These are phyloP conservation scores for Columba livia DNA, from an alignment of 2,113 vertebrate genomes.

Conservation along the genomic window DNA sequence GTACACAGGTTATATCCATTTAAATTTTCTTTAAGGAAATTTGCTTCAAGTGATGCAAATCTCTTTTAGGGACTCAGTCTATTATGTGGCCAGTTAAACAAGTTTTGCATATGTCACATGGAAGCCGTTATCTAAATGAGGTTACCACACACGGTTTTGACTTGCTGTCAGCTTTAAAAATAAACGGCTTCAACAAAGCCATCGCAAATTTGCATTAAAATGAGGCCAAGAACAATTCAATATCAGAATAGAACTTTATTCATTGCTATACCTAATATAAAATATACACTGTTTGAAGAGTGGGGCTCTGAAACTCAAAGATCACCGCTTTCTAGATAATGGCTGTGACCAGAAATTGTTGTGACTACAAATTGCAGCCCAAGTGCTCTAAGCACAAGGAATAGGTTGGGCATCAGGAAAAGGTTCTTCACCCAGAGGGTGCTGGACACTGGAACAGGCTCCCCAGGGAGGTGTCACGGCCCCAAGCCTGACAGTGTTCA, in stretches of 20 bases:
- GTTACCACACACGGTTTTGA: neutral
- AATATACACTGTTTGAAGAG: neutral
- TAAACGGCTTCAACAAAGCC: neutral
- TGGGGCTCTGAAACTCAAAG: neutral
- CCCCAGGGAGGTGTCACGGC: no score
- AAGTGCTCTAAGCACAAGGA: neutral
- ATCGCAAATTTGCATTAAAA: neutral
- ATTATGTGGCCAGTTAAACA: neutral
- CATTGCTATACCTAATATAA: neutral
- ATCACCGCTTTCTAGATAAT: neutral
- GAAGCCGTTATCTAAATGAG: neutral
- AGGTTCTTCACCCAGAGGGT: no score
- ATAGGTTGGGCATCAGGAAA: no score
- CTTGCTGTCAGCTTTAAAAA: neutral
- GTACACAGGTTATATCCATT: neutral
- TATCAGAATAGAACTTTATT: neutral
- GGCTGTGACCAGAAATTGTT: neutral
- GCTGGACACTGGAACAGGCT: no score
- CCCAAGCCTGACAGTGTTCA: no score
- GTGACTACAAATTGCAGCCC: neutral
- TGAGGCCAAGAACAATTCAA: neutral
- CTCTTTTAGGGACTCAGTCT: neutral
- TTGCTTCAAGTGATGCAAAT: neutral
- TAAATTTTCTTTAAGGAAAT: neutral
- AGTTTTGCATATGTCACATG: neutral